Evolutionary conservation across 2,888 invertebrate genomes (phyloP).

Genomic region (Drosophila leonis): DNA sequence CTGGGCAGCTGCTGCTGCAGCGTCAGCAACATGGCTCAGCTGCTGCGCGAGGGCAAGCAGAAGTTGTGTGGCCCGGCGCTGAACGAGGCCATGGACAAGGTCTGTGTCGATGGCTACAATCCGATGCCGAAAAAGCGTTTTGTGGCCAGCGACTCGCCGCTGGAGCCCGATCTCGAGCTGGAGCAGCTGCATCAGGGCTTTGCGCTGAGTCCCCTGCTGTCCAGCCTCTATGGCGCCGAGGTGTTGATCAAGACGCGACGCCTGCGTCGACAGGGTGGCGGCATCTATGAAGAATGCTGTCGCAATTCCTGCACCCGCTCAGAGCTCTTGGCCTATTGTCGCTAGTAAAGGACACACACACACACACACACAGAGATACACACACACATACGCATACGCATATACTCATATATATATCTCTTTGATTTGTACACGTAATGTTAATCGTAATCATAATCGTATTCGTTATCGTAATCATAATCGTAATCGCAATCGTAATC

Average conservation of each 20-base stretch:
- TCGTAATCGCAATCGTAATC: conserved; percentile 67
- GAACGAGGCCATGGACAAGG: conserved; percentile 60
- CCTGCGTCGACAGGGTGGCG: conserved; percentile 45
- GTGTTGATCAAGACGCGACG: conserved; percentile 68
- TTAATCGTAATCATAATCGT: conserved; percentile 41
- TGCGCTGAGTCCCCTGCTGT: conserved; percentile 56
- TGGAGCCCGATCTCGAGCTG: background rate
- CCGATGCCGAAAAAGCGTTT: conserved; percentile 38
- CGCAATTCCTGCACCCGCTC: conserved; percentile 60
- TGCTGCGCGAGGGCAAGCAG: conserved; percentile 56
- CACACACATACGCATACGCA: conserved; percentile 5
- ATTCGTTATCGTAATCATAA: conserved; percentile 34
- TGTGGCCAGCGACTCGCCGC: conserved; percentile 1
- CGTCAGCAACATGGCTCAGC: conserved; percentile 26
- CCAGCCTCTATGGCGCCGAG: conserved; percentile 58
- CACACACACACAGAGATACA: background rate
- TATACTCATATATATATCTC: conserved; percentile 2
- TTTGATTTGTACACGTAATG: conserved; percentile 22
- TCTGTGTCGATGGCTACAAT: conserved; percentile 71
- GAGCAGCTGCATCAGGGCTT: conserved; percentile 18
- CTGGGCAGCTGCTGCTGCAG: conserved; percentile 21
- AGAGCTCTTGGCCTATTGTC: conserved; percentile 72
- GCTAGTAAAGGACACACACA: conserved; percentile 22
- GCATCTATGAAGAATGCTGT: conserved; percentile 77
- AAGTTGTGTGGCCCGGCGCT: conserved; percentile 70